These are phyloP conservation scores for Euborellia annulipes DNA, from an alignment of 1,140 invertebrate species.

Conservation along the genomic window DNA sequence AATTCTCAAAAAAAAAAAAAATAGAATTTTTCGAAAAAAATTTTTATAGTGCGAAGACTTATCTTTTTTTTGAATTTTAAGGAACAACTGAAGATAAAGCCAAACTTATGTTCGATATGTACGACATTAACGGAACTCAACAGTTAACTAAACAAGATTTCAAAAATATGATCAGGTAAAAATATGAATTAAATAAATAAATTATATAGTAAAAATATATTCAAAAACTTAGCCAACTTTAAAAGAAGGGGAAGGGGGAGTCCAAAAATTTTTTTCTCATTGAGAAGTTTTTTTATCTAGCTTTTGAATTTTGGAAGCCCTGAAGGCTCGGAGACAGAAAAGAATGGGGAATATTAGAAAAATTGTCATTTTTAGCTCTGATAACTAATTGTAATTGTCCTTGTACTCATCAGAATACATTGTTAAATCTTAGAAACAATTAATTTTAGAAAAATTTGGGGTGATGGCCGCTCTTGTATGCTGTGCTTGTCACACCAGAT, in stretches of 20 bases:
- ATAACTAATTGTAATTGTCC: too few relatives aligned
- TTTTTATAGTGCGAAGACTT: not conserved
- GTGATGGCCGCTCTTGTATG: too few relatives aligned
- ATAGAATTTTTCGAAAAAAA: not conserved
- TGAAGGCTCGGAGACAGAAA: too few relatives aligned
- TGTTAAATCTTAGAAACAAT: too few relatives aligned
- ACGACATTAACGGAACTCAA: slow-evolving; percentile 34
- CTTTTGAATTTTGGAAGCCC: too few relatives aligned
- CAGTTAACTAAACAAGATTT: slow-evolving; percentile 34
- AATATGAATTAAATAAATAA: not conserved
- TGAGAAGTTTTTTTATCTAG: not conserved
- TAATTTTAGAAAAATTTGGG: too few relatives aligned
- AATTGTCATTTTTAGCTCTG: too few relatives aligned
- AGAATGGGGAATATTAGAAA: too few relatives aligned
- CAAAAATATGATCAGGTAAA: slow-evolving; percentile 37
- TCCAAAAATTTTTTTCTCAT: not conserved
- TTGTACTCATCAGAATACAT: too few relatives aligned
- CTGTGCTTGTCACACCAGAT: too few relatives aligned
- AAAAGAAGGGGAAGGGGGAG: not conserved
- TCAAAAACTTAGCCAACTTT: not conserved
- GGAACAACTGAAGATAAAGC: slow-evolving; percentile 36
- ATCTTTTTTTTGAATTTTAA: slow-evolving; percentile 8
- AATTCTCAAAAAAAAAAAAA: too few relatives aligned
- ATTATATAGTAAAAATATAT: slow-evolving; percentile 3
- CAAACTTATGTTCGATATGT: slow-evolving; percentile 42